Conservation (phyloP, 2,888 invertebrate genomes). For the Sinopyrophorus schimmeli region DNA sequence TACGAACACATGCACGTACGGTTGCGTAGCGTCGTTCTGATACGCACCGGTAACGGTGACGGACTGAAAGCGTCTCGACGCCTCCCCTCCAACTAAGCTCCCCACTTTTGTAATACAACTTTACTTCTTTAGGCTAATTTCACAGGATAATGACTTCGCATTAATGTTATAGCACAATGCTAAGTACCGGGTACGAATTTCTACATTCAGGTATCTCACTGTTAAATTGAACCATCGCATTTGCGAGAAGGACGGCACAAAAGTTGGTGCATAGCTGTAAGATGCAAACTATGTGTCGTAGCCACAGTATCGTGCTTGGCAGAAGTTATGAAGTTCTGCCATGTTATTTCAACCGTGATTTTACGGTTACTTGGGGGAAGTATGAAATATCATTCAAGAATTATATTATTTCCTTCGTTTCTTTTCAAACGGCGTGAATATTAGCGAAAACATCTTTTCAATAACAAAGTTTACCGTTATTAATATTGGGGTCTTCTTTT, state of each 20-base stretch:
- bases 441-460: constrained; percentile 22
- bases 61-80: constrained; percentile 46
- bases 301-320: constrained; percentile 12
- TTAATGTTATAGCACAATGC: constrained; percentile 22
- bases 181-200: constrained; percentile 16
- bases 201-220: constrained; percentile 12
- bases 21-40: constrained; percentile 31
- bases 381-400: constrained; percentile 27
- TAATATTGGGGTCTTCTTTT: too few relatives aligned
- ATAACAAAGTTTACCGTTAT: too few relatives aligned
- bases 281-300: constrained; percentile 15
- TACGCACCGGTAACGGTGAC: constrained; percentile 40
- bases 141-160: constrained; percentile 29
- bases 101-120: constrained; percentile 23
- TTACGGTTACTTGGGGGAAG: constrained; percentile 22
- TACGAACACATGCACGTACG: constrained; percentile 17
- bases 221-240: constrained; percentile 3
- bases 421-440: constrained; percentile 20
- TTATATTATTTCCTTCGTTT: constrained; percentile 19
- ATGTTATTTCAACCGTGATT: constrained; percentile 26
- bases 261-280: constrained; percentile 7
- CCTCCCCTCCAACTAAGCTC: constrained; percentile 34
- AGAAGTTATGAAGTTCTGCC: constrained; percentile 19
- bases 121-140: constrained; percentile 29
- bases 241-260: neutral